Evolutionary conservation across 2,888 invertebrate genomes (phyloP).

Genomic region (Tenthredo mesomela): DNA sequence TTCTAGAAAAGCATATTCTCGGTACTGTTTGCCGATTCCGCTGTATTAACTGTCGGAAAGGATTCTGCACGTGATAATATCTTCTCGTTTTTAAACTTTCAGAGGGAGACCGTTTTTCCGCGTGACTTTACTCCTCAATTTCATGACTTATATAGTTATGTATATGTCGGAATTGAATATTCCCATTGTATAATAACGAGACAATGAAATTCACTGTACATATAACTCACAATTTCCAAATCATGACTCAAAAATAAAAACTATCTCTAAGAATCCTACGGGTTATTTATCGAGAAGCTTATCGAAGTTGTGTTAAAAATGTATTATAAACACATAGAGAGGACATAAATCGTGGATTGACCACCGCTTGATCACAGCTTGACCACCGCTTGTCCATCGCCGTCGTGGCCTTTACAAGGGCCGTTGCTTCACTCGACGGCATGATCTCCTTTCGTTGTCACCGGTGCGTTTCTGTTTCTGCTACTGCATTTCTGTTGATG

Average conservation of each 20-base stretch:
- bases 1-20: conserved; percentile 35
- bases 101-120: neutral
- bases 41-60: conserved; percentile 18
- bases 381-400: conserved; percentile 43
- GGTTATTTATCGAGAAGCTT: neutral
- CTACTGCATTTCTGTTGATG: conserved; percentile 37
- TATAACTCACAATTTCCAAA: neutral
- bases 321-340: neutral
- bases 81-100: neutral
- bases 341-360: neutral
- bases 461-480: conserved; percentile 33
- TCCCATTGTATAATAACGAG: neutral
- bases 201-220: neutral
- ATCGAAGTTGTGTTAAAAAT: neutral
- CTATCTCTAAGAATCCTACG: neutral
- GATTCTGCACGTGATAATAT: conserved; percentile 26
- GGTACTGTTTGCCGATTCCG: conserved; percentile 4
- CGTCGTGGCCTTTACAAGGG: conserved; percentile 62
- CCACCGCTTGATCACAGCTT: conserved; percentile 34
- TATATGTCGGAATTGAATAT: neutral
- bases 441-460: conserved; percentile 67
- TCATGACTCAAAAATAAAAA: neutral
- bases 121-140: neutral
- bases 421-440: conserved; percentile 61
- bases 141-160: neutral